A percentile compares a stretch with the other conserved stretches of the same genome.
Evolutionary conservation across 2,797 vertebrate species (phyloP).

Genomic region (Chlorospingus flavigularis): DNA sequence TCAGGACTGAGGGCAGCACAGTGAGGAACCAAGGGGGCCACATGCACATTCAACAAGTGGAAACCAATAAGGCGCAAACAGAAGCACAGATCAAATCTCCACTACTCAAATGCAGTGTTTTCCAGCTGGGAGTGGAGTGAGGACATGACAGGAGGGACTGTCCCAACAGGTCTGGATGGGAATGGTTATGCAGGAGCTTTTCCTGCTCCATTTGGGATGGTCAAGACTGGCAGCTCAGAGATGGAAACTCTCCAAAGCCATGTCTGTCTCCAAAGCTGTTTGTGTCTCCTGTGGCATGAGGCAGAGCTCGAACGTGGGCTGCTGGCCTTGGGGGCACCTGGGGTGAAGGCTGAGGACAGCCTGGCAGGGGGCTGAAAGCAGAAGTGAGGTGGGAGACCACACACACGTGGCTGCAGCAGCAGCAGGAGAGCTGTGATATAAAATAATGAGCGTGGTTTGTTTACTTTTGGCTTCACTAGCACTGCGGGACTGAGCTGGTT

Average conservation of each 20-base stretch:
- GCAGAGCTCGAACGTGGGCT: rapidly evolving
- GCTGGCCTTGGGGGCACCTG: background rate
- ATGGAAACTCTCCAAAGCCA: background rate
- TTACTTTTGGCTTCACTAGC: slow-evolving; percentile 5
- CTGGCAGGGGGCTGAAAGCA: background rate
- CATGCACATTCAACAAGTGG: background rate
- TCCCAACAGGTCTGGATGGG: background rate
- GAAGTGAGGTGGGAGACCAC: background rate
- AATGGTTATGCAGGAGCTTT: background rate
- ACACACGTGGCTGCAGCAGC: background rate
- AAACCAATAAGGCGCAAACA: background rate
- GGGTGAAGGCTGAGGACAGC: background rate
- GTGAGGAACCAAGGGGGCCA: background rate
- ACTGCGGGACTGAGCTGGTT: background rate
- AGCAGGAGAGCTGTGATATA: background rate
- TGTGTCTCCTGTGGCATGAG: rapidly evolving
- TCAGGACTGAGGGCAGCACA: background rate
- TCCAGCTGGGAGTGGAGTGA: background rate
- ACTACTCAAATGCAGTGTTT: background rate
- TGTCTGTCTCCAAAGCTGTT: background rate
- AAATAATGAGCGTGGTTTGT: background rate
- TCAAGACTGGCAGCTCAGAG: background rate
- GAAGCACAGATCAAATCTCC: background rate
- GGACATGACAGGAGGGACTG: background rate
- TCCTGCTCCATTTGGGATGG: background rate